Evolutionary conservation across 2,797 vertebrate species (phyloP).

Genomic region (Heterohyrax brucei): DNA sequence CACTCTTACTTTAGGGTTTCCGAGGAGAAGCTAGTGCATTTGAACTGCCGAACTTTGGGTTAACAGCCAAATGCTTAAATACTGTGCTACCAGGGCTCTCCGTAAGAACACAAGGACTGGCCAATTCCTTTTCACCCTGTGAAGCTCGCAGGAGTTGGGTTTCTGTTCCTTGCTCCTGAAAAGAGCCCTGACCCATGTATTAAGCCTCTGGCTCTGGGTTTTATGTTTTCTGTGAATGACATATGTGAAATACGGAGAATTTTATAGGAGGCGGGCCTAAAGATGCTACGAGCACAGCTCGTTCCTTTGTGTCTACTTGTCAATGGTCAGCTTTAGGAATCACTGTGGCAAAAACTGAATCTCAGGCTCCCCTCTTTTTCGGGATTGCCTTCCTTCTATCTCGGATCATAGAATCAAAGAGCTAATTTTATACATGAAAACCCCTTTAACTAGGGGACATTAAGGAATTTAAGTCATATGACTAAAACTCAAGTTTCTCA

Average conservation of each 20-base stretch:
- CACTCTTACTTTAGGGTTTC: too few relatives aligned
- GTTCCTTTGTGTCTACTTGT: background rate
- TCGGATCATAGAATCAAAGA: slow-evolving; percentile 48
- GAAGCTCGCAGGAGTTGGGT: background rate
- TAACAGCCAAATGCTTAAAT: too few relatives aligned
- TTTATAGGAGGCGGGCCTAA: background rate
- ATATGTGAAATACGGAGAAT: background rate
- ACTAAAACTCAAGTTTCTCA: slow-evolving; percentile 52
- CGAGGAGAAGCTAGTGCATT: too few relatives aligned
- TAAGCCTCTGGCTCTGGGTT: background rate
- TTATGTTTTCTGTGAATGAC: background rate
- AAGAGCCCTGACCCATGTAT: background rate
- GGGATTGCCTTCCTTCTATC: background rate
- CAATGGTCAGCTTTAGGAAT: background rate
- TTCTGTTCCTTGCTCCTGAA: slow-evolving; percentile 27
- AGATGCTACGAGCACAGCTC: fast-evolving
- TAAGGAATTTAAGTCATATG: slow-evolving; percentile 54
- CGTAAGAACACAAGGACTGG: background rate
- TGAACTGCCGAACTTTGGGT: too few relatives aligned
- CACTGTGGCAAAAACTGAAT: background rate
- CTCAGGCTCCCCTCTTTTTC: background rate
- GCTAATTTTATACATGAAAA: slow-evolving; percentile 61
- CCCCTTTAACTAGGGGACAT: background rate
- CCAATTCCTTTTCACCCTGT: background rate
- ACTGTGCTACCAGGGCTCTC: too few relatives aligned